Conservation (phyloP, 2,113 vertebrate genomes). For the Oxyruncus cristatus region DNA sequence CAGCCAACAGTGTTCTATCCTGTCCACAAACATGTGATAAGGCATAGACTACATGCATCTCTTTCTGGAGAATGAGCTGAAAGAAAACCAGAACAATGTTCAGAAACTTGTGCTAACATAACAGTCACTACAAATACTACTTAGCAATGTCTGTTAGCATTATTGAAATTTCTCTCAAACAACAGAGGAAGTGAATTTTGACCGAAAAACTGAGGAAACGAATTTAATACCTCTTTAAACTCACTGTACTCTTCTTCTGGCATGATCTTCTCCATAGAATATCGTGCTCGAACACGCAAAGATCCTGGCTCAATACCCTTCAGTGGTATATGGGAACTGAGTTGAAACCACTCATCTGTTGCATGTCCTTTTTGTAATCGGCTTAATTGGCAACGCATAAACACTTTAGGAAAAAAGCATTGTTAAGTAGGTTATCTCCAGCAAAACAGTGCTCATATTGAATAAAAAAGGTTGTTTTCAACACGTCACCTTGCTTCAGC, state of each 20-base stretch:
- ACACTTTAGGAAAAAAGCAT: constrained; percentile 80
- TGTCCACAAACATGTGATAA: constrained; percentile 96
- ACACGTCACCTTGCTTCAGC: background rate
- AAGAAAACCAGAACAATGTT: constrained; percentile 27
- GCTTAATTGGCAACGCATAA: constrained; percentile 95
- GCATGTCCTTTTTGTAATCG: constrained; percentile 92
- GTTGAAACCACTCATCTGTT: constrained; percentile 96
- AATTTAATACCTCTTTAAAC: constrained; percentile 90
- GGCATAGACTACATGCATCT: constrained; percentile 91
- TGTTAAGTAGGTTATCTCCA: constrained; percentile 3
- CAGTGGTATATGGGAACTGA: constrained; percentile 92
- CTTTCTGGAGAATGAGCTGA: constrained; percentile 92
- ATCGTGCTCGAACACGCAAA: constrained; percentile 89
- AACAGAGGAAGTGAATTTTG: background rate
- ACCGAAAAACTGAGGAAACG: constrained; percentile 20
- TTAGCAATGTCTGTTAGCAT: background rate
- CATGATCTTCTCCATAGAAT: constrained; percentile 98
- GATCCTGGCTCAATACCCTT: constrained; percentile 96
- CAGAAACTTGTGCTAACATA: background rate
- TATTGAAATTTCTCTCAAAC: background rate
- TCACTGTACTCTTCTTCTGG: constrained; percentile 96
- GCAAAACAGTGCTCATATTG: background rate
- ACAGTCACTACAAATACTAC: background rate
- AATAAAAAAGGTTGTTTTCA: background rate
- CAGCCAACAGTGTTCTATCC: constrained; percentile 92